phyloP scores from a whole-genome alignment of 1,140 invertebrate genomes.

The Pseudomyrmex gracilis region DNA sequence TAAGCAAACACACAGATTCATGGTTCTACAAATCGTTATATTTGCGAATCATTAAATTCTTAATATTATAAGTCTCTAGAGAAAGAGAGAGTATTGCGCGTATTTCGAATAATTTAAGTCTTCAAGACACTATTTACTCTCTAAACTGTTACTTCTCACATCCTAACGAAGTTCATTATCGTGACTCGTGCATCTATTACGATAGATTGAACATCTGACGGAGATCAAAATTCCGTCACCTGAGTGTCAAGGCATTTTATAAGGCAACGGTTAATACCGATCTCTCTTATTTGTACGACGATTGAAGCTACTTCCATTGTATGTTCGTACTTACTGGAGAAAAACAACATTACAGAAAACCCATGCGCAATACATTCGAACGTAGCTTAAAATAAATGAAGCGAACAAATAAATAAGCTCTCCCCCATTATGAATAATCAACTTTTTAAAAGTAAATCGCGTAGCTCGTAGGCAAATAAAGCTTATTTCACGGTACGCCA shows the following conservation, averaged over 20 bases:
- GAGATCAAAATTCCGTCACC: conserved; percentile 71
- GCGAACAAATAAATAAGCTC: conserved; percentile 30
- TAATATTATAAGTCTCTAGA: neutral
- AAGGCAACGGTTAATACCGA: conserved; percentile 78
- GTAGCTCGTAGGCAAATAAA: conserved; percentile 27
- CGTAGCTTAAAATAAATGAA: conserved; percentile 36
- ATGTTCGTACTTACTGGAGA: conserved; percentile 62
- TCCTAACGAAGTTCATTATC: conserved; percentile 15
- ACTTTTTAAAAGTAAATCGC: conserved; percentile 31
- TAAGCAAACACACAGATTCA: neutral
- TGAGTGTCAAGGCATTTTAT: conserved; percentile 77
- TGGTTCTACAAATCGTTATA: neutral
- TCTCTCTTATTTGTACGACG: conserved; percentile 75
- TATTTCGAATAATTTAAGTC: too few species aligned
- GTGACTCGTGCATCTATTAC: conserved; percentile 33
- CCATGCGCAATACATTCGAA: conserved; percentile 20
- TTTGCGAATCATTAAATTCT: neutral
- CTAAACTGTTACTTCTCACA: conserved; percentile 1
- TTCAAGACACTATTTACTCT: neutral
- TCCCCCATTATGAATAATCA: conserved; percentile 37
- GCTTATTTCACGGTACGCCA: conserved; percentile 20
- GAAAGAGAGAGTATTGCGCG: too few species aligned
- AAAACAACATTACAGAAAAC: conserved; percentile 37
- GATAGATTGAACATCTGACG: conserved; percentile 42
- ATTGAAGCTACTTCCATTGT: conserved; percentile 76